Evolutionary conservation across 2,113 vertebrate species (phyloP).

Genomic region (Etheostoma cragini): DNA sequence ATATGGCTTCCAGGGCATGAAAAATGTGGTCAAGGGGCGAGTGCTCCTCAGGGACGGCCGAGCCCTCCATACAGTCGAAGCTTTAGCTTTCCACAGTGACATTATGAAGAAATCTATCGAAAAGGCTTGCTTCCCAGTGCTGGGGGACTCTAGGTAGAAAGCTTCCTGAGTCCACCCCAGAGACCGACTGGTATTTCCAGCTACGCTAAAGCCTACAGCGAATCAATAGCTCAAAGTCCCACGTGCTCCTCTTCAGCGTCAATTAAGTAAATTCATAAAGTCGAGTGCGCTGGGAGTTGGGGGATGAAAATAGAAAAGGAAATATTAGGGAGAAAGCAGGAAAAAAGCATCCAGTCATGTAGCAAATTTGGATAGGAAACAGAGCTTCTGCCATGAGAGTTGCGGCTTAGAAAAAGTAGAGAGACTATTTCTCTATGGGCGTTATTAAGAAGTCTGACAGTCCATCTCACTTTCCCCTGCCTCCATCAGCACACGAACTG

Average conservation of each 20-base stretch:
- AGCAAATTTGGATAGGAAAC: slow-evolving; percentile 53
- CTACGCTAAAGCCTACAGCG: slow-evolving; percentile 68
- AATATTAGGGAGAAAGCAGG: slow-evolving; percentile 4
- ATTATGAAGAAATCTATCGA: slow-evolving; percentile 79
- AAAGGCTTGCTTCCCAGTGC: slow-evolving; percentile 58
- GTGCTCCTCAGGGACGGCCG: slow-evolving; percentile 50
- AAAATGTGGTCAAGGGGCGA: slow-evolving; percentile 74
- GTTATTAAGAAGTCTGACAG: slow-evolving; percentile 74
- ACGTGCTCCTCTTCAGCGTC: slow-evolving; percentile 65
- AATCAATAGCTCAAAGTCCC: slow-evolving; percentile 80
- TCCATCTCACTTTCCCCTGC: slow-evolving; percentile 74
- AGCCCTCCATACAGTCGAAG: slow-evolving; percentile 56
- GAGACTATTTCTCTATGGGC: slow-evolving; percentile 57
- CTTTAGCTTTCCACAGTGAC: slow-evolving; percentile 77
- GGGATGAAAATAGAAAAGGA: slow-evolving; percentile 19
- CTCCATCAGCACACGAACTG: slow-evolving; percentile 73
- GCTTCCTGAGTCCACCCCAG: slow-evolving; percentile 68
- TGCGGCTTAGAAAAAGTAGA: slow-evolving; percentile 30
- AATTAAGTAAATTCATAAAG: slow-evolving; percentile 84
- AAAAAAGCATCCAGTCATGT: slow-evolving; percentile 36
- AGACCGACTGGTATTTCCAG: slow-evolving; percentile 81
- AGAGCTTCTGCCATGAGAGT: slow-evolving; percentile 25
- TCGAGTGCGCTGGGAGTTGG: slow-evolving; percentile 60
- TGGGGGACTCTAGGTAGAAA: slow-evolving; percentile 65
- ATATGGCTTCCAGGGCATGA: slow-evolving; percentile 68